These are phyloP conservation scores for Clavelina lepadiformis DNA, from an alignment of 23 tunicate genomes.

Conservation along the genomic window DNA sequence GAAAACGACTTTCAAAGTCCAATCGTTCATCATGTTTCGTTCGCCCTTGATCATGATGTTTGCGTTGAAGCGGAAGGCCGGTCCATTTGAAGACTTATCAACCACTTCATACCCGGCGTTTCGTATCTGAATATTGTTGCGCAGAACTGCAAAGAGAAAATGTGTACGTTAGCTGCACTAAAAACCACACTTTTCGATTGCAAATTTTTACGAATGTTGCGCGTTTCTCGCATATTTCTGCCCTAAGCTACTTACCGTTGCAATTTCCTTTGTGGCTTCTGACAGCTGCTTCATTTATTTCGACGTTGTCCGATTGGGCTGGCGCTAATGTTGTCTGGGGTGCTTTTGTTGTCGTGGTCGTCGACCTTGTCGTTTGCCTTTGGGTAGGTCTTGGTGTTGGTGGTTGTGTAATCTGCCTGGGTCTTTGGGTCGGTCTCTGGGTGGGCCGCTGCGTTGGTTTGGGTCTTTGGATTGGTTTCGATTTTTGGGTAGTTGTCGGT, in stretches of 20 bases:
- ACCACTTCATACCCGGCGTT: conserved; percentile 56
- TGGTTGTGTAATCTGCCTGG: conserved; percentile 12
- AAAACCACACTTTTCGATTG: background rate
- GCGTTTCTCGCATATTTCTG: background rate
- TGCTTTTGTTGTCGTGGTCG: conserved; percentile 13
- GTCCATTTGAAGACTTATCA: conserved; percentile 2
- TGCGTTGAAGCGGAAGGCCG: conserved; percentile 58
- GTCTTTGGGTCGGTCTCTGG: conserved; percentile 25
- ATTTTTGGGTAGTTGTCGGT: conserved; percentile 2
- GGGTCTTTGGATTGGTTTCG: conserved; percentile 7
- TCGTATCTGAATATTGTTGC: conserved; percentile 26
- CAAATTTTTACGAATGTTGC: background rate
- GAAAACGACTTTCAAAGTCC: conserved; percentile 76
- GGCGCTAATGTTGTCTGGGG: conserved; percentile 4
- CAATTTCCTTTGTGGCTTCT: conserved; percentile 48
- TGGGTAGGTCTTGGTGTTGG: conserved; percentile 21
- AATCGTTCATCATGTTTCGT: conserved; percentile 45
- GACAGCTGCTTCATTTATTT: conserved; percentile 30
- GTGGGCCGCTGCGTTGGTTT: conserved; percentile 7
- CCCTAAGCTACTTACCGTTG: conserved; percentile 38
- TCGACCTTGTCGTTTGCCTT: conserved; percentile 16
- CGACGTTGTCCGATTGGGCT: conserved; percentile 21
- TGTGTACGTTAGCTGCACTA: background rate
- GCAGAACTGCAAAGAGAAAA: conserved; percentile 41
- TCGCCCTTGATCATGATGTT: conserved; percentile 51